Conservation (phyloP, 1,140 invertebrate genomes). For the Drosophila kohkoa region DNA sequence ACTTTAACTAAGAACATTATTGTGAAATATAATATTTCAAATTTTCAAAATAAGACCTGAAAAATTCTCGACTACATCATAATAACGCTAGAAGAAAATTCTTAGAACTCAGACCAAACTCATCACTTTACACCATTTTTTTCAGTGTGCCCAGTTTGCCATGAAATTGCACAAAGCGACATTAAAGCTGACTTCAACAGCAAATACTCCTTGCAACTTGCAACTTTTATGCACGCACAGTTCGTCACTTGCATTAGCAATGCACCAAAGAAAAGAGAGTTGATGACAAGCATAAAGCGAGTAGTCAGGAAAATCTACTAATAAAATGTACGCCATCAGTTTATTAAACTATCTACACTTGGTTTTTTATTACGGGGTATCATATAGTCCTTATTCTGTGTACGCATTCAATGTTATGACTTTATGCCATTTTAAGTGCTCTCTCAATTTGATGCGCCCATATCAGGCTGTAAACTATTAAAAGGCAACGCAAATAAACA, state of each 20-base stretch:
- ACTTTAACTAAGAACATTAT: no score
- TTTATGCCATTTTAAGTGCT: slow-evolving; percentile 80
- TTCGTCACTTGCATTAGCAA: neutral
- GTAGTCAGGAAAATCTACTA: no score
- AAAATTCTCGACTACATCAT: no score
- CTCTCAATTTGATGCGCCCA: slow-evolving; percentile 59
- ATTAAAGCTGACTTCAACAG: neutral
- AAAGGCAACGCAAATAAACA: slow-evolving; percentile 70
- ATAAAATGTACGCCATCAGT: no score
- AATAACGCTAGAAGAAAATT: no score
- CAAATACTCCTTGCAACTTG: neutral
- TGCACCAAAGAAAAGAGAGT: no score
- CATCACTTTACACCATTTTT: no score
- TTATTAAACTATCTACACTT: neutral
- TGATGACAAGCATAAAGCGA: no score
- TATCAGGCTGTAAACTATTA: slow-evolving; percentile 69
- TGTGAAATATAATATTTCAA: no score
- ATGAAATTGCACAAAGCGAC: neutral
- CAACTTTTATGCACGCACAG: neutral
- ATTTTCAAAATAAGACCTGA: no score
- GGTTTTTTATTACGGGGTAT: slow-evolving; percentile 6
- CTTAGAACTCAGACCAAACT: no score
- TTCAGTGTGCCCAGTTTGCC: no score
- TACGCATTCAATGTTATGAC: slow-evolving; percentile 44
- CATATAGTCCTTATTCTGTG: slow-evolving; percentile 11